Evolutionary conservation across 2,113 vertebrate species (phyloP).

Genomic region (Tretioscincus oriximinensis): DNA sequence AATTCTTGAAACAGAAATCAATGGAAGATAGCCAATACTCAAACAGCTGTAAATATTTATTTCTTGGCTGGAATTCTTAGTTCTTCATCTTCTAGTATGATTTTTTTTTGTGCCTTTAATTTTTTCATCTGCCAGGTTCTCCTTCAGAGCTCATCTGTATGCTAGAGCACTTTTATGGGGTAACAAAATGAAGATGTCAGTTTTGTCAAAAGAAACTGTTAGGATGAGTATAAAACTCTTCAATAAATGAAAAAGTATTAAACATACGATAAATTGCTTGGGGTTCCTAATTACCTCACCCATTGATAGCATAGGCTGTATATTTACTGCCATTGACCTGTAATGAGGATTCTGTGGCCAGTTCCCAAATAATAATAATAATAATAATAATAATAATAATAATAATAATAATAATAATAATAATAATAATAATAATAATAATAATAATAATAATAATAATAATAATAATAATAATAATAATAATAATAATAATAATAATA

Average conservation of each 20-base stretch:
- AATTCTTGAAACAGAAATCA: background rate
- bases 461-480: too few species aligned
- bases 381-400: too few species aligned
- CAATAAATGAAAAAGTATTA: constrained; percentile 46
- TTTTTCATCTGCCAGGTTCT: background rate
- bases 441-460: too few species aligned
- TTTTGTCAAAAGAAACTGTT: constrained; percentile 23
- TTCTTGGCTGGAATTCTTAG: background rate
- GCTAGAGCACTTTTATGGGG: background rate
- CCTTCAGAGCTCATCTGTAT: background rate
- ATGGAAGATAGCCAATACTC: background rate
- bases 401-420: too few species aligned
- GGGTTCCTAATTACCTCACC: constrained; percentile 1
- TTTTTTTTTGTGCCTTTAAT: background rate
- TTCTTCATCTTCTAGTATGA: background rate
- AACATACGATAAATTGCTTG: constrained; percentile 27
- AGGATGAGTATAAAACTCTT: constrained; percentile 26
- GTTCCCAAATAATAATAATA: too few species aligned
- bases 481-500: too few species aligned
- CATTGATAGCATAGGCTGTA: constrained; percentile 3
- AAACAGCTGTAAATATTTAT: background rate
- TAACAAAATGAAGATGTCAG: constrained; percentile 55
- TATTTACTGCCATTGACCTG: background rate
- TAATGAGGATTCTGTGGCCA: background rate
- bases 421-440: too few species aligned